These are phyloP conservation scores for Cetoscarus ocellatus DNA, from an alignment of 2,797 vertebrate genomes.

Conservation along the genomic window DNA sequence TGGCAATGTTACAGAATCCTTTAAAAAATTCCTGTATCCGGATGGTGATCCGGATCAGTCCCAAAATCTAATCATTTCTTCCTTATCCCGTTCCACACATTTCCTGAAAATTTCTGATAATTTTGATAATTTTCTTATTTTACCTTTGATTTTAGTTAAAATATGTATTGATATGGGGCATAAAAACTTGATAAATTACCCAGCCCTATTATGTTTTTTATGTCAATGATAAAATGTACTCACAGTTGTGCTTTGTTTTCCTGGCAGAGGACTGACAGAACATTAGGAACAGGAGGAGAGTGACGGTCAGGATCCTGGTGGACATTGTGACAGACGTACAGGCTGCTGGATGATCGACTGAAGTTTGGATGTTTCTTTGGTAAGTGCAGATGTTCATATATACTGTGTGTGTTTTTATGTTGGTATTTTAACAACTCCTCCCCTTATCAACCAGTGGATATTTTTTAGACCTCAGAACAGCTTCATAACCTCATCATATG, in stretches of 20 bases:
- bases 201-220: too few relatives aligned
- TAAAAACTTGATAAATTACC: background rate
- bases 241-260: background rate
- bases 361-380: background rate
- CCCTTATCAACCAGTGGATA: background rate
- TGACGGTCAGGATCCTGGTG: background rate
- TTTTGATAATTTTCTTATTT: too few relatives aligned
- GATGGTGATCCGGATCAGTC: too few relatives aligned
- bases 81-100: too few relatives aligned
- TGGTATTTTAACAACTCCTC: conserved; percentile 34
- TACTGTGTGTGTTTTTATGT: background rate
- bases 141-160: too few relatives aligned
- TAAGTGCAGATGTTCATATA: conserved; percentile 8
- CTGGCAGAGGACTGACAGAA: background rate
- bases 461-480: background rate
- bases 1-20: too few relatives aligned
- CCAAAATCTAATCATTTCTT: too few relatives aligned
- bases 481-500: background rate
- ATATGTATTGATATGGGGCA: too few relatives aligned
- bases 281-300: conserved; percentile 30
- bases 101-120: too few relatives aligned
- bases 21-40: too few relatives aligned
- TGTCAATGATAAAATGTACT: too few relatives aligned
- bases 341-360: background rate
- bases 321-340: conserved; percentile 17